Base-by-base conservation (phyloP, 2,888 invertebrate genomes). In the Ryuthela nishihirai region DNA sequence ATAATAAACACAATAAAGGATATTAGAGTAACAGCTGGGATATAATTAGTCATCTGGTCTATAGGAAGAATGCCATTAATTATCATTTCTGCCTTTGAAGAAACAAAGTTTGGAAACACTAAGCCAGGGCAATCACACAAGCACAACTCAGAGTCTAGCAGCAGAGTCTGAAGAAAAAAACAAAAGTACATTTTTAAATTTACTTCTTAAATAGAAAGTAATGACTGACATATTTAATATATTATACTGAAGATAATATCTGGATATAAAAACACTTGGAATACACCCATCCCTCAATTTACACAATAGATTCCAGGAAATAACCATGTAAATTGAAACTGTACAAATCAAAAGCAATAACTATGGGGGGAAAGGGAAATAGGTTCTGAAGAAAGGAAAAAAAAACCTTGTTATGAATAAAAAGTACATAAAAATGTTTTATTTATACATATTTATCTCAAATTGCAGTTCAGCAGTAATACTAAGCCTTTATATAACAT, bases 81-180 rank as follows among this genome's bases (percentile, higher is more conserved):
- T 64, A 98, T 81, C 83, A 99, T 86, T 67, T 99, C 97, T 0
- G 95, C 93, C 75, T 89, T 88, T 1, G 94, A 92, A 38, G 87
- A 84, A 2, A 97, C 90, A 74, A 98, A 95, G 49, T 92, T 92
- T 1, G 99, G 99, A 85, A 98, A 88, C 47, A 99, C 98, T 43
- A 99, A 77, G 0, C 98, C 98, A 1, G 99, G 99, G 72, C 99
- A 99, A 77, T 99, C 99, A 72, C 98, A 90, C 21, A 99, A 75
- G 66, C 93, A 77, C 38, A 97, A 72, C 64, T 88, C 83, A 0
- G 82, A 79, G 48, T 88, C 87, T 63, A 97, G 74, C 65, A 81
- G 85, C 10, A 95, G 74, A 0, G 95, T 94, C 80, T 97, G 87
- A n/a, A 70, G n/a, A 67, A 52, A 41, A 48, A 54, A 44, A 44